phyloP scores from a whole-genome alignment of 2,888 invertebrate species.

The Rhagonycha lutea region DNA sequence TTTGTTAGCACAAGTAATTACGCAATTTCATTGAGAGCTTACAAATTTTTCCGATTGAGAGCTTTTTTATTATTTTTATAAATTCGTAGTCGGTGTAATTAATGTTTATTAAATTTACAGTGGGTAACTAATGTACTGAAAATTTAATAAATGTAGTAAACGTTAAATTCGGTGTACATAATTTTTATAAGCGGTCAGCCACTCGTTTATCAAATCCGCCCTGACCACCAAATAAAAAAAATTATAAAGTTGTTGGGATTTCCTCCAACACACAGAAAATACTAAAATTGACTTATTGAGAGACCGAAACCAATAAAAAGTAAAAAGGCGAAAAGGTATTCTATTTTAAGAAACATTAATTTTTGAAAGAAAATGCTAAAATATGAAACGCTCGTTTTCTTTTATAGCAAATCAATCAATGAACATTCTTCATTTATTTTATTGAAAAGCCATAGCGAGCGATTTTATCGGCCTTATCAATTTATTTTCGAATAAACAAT shows the following conservation, averaged over 20 bases:
- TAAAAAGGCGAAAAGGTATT: not conserved
- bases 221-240: not conserved
- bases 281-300: not conserved
- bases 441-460: too few species aligned
- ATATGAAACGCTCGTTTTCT: not conserved
- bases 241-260: not conserved
- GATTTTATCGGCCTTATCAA: not conserved
- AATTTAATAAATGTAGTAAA: not conserved
- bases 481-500: not conserved
- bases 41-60: not conserved
- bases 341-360: not conserved
- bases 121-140: not conserved
- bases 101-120: not conserved
- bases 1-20: not conserved
- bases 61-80: not conserved
- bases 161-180: not conserved
- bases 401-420: not conserved
- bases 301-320: not conserved
- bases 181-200: not conserved
- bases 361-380: not conserved
- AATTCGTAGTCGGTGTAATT: not conserved
- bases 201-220: not conserved
- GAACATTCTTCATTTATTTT: not conserved
- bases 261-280: not conserved
- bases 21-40: not conserved